These are phyloP conservation scores for Harpegnathos saltator DNA, from an alignment of 1,140 invertebrate genomes.

Conservation along the genomic window DNA sequence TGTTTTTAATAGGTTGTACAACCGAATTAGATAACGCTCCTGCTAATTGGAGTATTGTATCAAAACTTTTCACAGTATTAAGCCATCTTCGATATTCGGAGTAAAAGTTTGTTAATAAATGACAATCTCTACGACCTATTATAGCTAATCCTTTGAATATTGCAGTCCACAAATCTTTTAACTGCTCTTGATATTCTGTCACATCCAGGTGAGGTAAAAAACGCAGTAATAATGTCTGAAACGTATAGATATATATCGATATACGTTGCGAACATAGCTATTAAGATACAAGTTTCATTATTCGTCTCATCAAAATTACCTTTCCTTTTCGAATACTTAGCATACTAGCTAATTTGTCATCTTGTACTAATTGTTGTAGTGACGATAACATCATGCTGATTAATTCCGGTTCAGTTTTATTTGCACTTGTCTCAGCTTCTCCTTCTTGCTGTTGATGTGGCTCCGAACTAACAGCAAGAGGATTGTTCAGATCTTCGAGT, in stretches of 20 bases:
- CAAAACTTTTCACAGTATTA: slow-evolving; percentile 72
- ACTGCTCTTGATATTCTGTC: slow-evolving; percentile 82
- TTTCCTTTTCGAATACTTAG: slow-evolving; percentile 91
- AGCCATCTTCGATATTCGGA: slow-evolving; percentile 86
- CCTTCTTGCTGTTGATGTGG: slow-evolving; percentile 85
- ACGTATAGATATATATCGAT: slow-evolving; percentile 27
- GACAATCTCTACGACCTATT: slow-evolving; percentile 86
- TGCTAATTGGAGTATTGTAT: slow-evolving; percentile 73
- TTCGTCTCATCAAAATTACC: slow-evolving; percentile 81
- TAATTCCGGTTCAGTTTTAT: slow-evolving; percentile 88
- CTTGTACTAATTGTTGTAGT: slow-evolving; percentile 85
- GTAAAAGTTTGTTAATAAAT: slow-evolving; percentile 84
- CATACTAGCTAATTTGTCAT: slow-evolving; percentile 89
- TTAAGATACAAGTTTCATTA: not conserved
- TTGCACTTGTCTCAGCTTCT: slow-evolving; percentile 85
- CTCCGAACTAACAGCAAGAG: slow-evolving; percentile 88
- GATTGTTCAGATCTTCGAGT: slow-evolving; percentile 91
- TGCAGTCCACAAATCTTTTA: slow-evolving; percentile 86
- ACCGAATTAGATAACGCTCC: slow-evolving; percentile 79
- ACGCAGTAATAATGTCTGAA: slow-evolving; percentile 87
- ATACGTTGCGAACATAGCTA: slow-evolving; percentile 25
- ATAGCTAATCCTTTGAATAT: slow-evolving; percentile 86
- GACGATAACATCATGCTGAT: slow-evolving; percentile 79
- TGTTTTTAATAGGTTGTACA: slow-evolving; percentile 79
- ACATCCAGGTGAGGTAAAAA: slow-evolving; percentile 86